Conservation (phyloP, 2,797 vertebrate genomes). For the Sparidentex hasta region DNA sequence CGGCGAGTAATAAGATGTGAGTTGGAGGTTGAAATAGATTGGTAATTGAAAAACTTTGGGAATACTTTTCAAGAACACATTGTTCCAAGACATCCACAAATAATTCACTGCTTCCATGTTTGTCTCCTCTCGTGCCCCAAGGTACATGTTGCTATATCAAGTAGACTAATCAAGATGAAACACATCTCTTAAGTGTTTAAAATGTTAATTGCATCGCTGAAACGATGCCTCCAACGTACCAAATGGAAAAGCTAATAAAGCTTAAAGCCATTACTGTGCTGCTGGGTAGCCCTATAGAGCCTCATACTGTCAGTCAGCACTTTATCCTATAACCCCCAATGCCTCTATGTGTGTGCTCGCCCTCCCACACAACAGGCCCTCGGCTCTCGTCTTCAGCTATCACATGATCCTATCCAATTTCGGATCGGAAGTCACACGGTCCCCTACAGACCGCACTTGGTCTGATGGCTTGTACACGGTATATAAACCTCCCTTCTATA, state of each 20-base stretch:
- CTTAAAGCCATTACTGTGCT: slow-evolving; percentile 42
- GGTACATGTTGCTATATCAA: slow-evolving; percentile 23
- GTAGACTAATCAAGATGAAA: slow-evolving; percentile 27
- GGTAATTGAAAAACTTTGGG: slow-evolving; percentile 26
- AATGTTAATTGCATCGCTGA: slow-evolving; percentile 39
- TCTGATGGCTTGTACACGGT: background rate
- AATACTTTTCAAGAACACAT: background rate
- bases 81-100: slow-evolving; percentile 9
- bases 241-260: slow-evolving; percentile 60
- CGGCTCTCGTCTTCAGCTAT: slow-evolving; percentile 31
- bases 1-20: background rate
- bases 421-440: slow-evolving; percentile 29
- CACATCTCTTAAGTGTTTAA: slow-evolving; percentile 34
- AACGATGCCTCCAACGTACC: slow-evolving; percentile 14
- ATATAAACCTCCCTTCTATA: background rate
- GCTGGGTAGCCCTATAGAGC: slow-evolving; percentile 23
- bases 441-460: slow-evolving; percentile 20
- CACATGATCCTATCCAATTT: slow-evolving; percentile 53
- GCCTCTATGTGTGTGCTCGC: background rate
- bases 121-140: background rate
- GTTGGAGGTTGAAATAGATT: slow-evolving; percentile 1
- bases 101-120: background rate
- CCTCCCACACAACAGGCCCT: slow-evolving; percentile 17
- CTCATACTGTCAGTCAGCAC: slow-evolving; percentile 56
- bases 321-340: slow-evolving; percentile 32